Evolutionary conservation across 2,888 invertebrate species (phyloP).

Genomic region (Hyposoter dolosus): DNA sequence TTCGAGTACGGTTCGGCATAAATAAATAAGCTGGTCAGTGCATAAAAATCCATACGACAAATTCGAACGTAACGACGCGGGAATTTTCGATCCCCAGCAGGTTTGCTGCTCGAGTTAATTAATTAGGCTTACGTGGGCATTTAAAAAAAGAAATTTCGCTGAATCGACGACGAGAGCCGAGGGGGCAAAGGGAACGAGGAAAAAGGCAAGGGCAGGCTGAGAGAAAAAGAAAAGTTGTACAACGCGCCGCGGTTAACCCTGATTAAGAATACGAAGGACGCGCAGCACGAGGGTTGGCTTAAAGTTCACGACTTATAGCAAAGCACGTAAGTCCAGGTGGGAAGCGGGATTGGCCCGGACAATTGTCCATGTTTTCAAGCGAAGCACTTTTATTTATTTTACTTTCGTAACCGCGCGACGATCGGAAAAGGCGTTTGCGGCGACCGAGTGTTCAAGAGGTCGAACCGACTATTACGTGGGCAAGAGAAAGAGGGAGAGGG

Average conservation of each 20-base stretch:
- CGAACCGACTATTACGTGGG: neutral
- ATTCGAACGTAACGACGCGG: neutral
- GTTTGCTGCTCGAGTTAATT: neutral
- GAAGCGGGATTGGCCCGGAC: neutral
- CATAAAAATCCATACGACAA: neutral
- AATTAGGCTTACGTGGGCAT: neutral
- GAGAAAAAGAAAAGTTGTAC: conserved; percentile 3
- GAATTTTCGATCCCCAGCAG: neutral
- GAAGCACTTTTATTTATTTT: neutral
- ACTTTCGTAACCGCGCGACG: neutral
- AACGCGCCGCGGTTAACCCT: conserved; percentile 54
- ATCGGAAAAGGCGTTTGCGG: neutral
- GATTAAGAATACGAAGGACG: conserved; percentile 69
- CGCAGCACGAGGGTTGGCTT: neutral
- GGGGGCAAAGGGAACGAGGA: neutral
- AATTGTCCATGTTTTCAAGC: conserved; percentile 28
- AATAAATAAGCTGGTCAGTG: too few species aligned
- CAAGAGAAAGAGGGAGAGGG: neutral
- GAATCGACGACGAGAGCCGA: neutral
- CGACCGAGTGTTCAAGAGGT: conserved; percentile 22
- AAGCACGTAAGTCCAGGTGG: conserved; percentile 16
- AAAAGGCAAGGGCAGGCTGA: neutral
- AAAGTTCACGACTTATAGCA: conserved; percentile 60
- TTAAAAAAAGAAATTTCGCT: neutral
- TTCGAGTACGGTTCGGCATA: too few species aligned